Percentiles rank a stretch among this genome's conserved stretches.
Evolutionary conservation across 2,797 vertebrate species (phyloP).

Genomic region (Anableps anableps): DNA sequence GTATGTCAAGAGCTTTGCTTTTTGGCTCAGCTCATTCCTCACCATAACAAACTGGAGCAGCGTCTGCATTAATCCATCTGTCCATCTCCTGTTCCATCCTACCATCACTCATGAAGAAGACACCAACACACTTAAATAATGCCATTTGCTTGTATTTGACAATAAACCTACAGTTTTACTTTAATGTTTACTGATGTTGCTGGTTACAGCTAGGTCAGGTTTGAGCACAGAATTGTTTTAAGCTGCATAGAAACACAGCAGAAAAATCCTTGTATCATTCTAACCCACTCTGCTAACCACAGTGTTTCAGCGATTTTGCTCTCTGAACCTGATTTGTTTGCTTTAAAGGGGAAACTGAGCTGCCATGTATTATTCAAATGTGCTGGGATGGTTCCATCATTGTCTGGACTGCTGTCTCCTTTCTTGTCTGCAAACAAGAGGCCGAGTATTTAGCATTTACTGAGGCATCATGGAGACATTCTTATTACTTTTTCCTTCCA

Average conservation of each 20-base stretch:
- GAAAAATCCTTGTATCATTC: background rate
- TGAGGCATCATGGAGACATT: slow-evolving; percentile 12
- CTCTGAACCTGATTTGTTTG: slow-evolving; percentile 31
- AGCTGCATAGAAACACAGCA: background rate
- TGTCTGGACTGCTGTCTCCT: slow-evolving; percentile 24
- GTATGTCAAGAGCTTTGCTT: too few relatives aligned
- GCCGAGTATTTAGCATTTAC: slow-evolving; percentile 25
- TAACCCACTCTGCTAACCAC: background rate
- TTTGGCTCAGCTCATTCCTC: too few relatives aligned
- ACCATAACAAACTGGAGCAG: too few relatives aligned
- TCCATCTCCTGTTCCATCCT: too few relatives aligned
- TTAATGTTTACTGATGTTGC: background rate
- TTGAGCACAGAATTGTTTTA: background rate
- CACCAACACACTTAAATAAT: too few relatives aligned
- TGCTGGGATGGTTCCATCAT: slow-evolving; percentile 34
- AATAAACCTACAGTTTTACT: too few relatives aligned
- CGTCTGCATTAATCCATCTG: too few relatives aligned
- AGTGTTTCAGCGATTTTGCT: slow-evolving; percentile 14
- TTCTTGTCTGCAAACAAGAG: slow-evolving; percentile 33
- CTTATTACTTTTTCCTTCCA: background rate
- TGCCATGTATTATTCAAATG: slow-evolving; percentile 56
- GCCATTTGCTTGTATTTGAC: too few relatives aligned
- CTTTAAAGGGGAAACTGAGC: slow-evolving; percentile 31
- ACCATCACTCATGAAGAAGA: too few relatives aligned
- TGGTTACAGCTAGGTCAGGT: background rate